Base-by-base conservation (phyloP, 2,888 invertebrate species). In the Caenorhabditis plicata region DNA sequence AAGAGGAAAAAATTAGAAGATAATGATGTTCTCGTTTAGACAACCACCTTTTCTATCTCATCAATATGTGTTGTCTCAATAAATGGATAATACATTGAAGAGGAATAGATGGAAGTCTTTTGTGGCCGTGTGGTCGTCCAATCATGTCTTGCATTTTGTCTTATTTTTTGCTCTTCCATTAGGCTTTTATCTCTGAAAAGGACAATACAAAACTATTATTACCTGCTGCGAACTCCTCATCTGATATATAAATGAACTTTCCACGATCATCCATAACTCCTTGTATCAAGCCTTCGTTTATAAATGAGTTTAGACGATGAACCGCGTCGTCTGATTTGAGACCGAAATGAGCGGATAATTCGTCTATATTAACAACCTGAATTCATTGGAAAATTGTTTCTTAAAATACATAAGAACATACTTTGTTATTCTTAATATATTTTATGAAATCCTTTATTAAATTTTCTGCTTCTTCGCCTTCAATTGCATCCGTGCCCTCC, bases 251-350 rank as follows among this genome's bases (percentile, higher is more conserved):
- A 80, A 98, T 96, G 81, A 98, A 98, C 84, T 99, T 98, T 17
- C 98, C 98, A 62, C 98, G 86, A 82, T 99, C 98, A 81, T 99
- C 98, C 69, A 98, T 90, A 1, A 99, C 96, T 0, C 98, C 87
- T 2, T 92, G 91, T n/a, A 98, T 84, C 48, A 87, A 87, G 4
- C 90, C 91, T 60, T 89, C 88, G 0, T 87, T 85, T 76, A 91
- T 89, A 40, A 99, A 84, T 40, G 89, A 88, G 64, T 90, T 88
- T 61, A 99, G 88, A 70, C 95, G 87, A 42, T 84, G 80, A 27
- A 85, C 83, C 20, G 81, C 82, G 62, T 85, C 85, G 80, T 82
- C 67, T 13, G 73, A 56, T 40, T 67, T 58, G 35, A 81, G 35
- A n/a, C 60, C 55, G 22, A 71, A 81, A 27, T 71, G 74, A 4